Evolutionary conservation across 2,797 vertebrate genomes (phyloP).

Genomic region (Mormyrus proboscirostris): DNA sequence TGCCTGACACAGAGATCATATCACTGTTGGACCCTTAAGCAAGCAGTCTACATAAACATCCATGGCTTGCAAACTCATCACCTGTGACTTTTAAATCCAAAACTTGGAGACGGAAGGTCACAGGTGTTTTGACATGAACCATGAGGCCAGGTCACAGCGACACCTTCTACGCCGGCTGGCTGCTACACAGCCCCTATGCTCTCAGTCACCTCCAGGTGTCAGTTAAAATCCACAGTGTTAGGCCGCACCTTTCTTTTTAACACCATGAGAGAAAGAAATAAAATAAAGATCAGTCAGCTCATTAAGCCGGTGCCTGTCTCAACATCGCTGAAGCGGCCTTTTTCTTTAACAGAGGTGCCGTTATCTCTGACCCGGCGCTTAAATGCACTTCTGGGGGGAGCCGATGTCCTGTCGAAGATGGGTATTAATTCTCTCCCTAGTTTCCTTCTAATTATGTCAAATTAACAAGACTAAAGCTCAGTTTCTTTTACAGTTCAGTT

Average conservation of each 20-base stretch:
- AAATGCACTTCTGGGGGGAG: background rate
- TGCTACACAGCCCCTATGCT: background rate
- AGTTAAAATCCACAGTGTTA: background rate
- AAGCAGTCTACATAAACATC: background rate
- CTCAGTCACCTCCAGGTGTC: background rate
- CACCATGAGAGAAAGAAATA: background rate
- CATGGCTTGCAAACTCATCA: background rate
- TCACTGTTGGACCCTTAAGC: background rate
- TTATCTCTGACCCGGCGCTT: background rate
- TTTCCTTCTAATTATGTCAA: slow-evolving; percentile 6
- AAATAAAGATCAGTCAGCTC: background rate
- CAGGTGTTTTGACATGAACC: background rate
- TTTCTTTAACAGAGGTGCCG: background rate
- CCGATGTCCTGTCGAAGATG: background rate
- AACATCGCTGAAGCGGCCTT: background rate
- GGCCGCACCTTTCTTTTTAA: background rate
- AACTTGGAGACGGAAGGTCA: background rate
- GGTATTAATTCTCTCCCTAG: background rate
- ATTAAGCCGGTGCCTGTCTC: background rate
- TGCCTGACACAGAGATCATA: background rate
- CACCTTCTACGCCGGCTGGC: background rate
- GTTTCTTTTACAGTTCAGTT: background rate
- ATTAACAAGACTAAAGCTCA: background rate
- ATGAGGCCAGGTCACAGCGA: background rate
- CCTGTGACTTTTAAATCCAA: background rate